Percentiles rank a stretch among this genome's conserved stretches.
phyloP scores from a whole-genome alignment of 2,888 invertebrate genomes.

The Myopa tessellatipennis region DNA sequence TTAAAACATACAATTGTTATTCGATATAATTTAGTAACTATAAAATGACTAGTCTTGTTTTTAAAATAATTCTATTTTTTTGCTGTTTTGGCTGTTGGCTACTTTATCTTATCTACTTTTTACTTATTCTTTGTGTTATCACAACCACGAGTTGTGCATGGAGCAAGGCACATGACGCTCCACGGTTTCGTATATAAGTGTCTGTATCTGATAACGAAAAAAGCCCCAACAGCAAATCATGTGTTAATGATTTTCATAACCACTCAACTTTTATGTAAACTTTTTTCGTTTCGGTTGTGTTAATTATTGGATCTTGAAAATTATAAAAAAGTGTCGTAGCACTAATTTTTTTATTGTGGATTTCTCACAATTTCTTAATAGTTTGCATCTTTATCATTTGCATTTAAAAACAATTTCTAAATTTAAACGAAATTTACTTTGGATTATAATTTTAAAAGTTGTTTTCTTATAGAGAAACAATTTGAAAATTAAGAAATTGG shows the following conservation, averaged over 20 bases:
- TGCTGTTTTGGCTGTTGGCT: too few species aligned
- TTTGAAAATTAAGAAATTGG: conserved; percentile 1
- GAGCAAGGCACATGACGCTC: conserved; percentile 14
- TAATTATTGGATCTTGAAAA: neutral
- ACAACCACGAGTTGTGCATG: conserved; percentile 5
- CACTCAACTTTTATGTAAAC: neutral
- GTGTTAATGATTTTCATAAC: neutral
- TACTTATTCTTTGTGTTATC: neutral
- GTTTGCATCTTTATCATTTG: neutral
- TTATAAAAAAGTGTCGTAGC: too few species aligned
- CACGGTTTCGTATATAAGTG: neutral
- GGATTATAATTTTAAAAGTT: too few species aligned
- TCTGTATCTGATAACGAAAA: neutral
- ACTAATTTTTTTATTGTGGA: neutral
- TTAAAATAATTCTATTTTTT: too few species aligned
- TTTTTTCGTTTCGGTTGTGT: neutral
- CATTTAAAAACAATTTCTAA: neutral
- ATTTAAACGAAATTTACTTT: neutral
- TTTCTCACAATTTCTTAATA: neutral
- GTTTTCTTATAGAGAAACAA: neutral
- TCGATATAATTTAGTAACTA: too few species aligned
- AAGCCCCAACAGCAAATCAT: conserved; percentile 4
- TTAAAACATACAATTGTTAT: too few species aligned
- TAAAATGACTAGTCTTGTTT: too few species aligned
- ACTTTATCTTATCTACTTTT: neutral